Percentiles rank a stretch among this genome's conserved stretches.
Evolutionary conservation across 2,113 vertebrate species (phyloP).

Genomic region (Andinoacara biseriatus): DNA sequence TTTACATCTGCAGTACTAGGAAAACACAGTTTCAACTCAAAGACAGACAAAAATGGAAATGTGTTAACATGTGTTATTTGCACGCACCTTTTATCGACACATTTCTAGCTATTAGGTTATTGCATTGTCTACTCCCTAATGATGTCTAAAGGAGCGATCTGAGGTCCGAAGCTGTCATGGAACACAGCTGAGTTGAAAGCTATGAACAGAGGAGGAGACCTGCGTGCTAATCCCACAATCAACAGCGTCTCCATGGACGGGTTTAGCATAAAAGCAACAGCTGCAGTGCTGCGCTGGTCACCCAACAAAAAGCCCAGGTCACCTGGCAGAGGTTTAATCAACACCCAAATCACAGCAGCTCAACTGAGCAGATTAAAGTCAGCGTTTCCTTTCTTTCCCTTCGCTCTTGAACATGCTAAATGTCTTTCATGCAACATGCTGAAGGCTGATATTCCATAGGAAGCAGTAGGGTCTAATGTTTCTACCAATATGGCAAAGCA

Average conservation of each 20-base stretch:
- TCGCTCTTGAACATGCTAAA: not conserved
- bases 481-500: not conserved
- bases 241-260: constrained; percentile 67
- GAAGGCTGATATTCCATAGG: not conserved
- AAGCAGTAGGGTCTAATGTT: not conserved
- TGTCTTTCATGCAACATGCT: constrained; percentile 5
- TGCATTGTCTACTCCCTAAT: constrained; percentile 31
- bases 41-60: no score
- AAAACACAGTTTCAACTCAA: no score
- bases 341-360: constrained; percentile 76
- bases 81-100: not conserved
- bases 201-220: constrained; percentile 63
- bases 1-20: no score
- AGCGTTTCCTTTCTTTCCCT: constrained; percentile 30
- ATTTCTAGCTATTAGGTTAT: not conserved
- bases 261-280: constrained; percentile 77
- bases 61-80: not conserved
- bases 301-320: constrained; percentile 68
- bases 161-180: constrained; percentile 43
- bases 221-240: constrained; percentile 67
- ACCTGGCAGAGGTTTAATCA: constrained; percentile 78
- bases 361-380: constrained; percentile 68
- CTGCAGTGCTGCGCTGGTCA: constrained; percentile 63
- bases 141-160: constrained; percentile 30
- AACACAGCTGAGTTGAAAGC: constrained; percentile 66